A percentile compares a stretch with the other conserved stretches of the same genome.
Evolutionary conservation across 2,797 vertebrate genomes (phyloP).

Genomic region (Enteromius treurensis): DNA sequence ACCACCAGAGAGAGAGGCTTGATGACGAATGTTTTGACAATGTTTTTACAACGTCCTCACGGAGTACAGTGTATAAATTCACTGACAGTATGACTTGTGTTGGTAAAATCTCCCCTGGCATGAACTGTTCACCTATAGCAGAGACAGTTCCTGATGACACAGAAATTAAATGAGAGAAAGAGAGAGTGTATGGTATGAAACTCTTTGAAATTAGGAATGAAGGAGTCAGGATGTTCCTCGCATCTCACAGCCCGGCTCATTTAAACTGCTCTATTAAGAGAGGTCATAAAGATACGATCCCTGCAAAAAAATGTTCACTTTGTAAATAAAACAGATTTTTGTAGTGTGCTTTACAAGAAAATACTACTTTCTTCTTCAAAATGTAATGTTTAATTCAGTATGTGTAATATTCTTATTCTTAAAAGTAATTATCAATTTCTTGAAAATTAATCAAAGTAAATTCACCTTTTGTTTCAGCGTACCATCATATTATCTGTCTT

Average conservation of each 20-base stretch:
- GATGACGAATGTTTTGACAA: slow-evolving; percentile 52
- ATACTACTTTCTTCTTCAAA: neutral
- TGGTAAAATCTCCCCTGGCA: slow-evolving; percentile 43
- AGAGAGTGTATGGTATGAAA: neutral
- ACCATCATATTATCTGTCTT: too few relatives aligned
- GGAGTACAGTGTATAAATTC: slow-evolving; percentile 52
- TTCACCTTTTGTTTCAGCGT: neutral
- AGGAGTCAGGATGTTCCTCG: neutral
- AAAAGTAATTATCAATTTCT: too few relatives aligned
- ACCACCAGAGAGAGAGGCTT: slow-evolving; percentile 52
- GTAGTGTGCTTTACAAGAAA: neutral
- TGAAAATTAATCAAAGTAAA: neutral
- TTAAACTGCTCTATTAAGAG: slow-evolving; percentile 1
- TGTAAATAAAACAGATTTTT: neutral
- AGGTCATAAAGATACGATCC: neutral
- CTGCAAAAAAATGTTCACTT: neutral
- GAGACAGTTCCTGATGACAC: neutral
- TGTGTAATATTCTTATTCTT: neutral
- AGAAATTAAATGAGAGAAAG: neutral
- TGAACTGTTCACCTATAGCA: slow-evolving; percentile 21
- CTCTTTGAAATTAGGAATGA: neutral
- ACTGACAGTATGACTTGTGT: slow-evolving; percentile 44
- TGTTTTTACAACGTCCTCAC: slow-evolving; percentile 56
- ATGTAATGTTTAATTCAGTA: neutral
- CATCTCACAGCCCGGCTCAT: neutral